phyloP scores from a whole-genome alignment of 2,888 invertebrate species.

The Rhagonycha lutea region DNA sequence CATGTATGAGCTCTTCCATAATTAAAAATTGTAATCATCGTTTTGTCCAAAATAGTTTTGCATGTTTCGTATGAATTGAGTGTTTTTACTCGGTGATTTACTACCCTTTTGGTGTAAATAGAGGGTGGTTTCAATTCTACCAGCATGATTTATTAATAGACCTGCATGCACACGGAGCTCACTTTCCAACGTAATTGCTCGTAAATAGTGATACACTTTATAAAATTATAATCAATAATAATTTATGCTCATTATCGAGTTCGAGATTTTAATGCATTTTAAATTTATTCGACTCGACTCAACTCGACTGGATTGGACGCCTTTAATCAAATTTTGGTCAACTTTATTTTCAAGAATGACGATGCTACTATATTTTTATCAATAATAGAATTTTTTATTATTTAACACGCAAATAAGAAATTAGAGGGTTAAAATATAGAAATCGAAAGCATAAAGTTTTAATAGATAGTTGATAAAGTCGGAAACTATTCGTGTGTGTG shows the following conservation, averaged over 20 bases:
- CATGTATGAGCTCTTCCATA: background rate
- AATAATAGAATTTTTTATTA: background rate
- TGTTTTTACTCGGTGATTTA: conserved; percentile 1
- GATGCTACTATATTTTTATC: background rate
- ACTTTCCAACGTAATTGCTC: conserved; percentile 43
- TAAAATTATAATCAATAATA: conserved; percentile 30
- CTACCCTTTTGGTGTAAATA: conserved; percentile 36
- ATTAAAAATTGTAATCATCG: background rate
- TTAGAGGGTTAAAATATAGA: conserved; percentile 6
- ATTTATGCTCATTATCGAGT: background rate
- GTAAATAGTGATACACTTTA: conserved; percentile 40
- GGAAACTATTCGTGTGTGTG: conserved; percentile 9
- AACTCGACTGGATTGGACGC: background rate
- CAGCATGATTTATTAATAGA: conserved; percentile 43
- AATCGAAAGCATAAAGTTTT: conserved; percentile 3
- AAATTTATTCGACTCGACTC: background rate
- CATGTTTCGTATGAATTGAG: background rate
- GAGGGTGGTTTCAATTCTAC: conserved; percentile 32
- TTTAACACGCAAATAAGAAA: conserved; percentile 14
- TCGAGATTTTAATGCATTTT: background rate
- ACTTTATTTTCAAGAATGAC: background rate
- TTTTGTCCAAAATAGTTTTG: background rate
- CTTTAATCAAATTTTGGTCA: background rate
- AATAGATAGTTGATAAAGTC: conserved; percentile 7
- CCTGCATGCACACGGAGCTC: conserved; percentile 34